Conservation (phyloP, 2,797 vertebrate species). For the Ctenochaetus hawaiiensis region DNA sequence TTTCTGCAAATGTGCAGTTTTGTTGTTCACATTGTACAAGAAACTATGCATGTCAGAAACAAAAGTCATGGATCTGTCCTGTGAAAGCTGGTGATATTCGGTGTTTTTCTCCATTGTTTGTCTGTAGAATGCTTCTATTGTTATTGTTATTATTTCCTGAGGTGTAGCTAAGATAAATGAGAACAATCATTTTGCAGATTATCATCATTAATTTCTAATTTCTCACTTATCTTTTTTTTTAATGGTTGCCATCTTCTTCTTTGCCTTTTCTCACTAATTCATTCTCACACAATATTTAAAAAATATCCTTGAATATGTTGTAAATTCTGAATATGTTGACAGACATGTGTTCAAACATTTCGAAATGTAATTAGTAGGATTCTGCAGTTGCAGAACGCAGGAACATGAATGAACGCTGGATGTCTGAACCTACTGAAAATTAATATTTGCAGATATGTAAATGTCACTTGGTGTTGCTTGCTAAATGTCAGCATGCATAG, state of each 20-base stretch:
- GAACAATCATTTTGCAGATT: constrained; percentile 1
- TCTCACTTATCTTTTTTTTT: neutral
- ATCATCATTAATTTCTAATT: neutral
- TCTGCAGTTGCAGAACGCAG: neutral
- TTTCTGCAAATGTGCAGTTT: neutral
- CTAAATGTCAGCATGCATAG: constrained; percentile 52
- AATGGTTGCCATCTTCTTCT: neutral
- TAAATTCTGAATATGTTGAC: neutral
- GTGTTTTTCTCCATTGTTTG: neutral
- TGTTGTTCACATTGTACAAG: neutral
- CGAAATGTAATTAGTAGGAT: neutral
- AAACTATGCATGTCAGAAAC: neutral
- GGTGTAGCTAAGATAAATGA: constrained; percentile 4
- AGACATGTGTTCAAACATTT: neutral
- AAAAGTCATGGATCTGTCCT: neutral
- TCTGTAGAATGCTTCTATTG: neutral
- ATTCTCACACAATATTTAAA: neutral
- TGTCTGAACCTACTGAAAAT: constrained; percentile 16
- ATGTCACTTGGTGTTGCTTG: constrained; percentile 32
- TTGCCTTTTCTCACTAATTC: neutral
- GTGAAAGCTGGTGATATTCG: neutral
- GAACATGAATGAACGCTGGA: constrained; percentile 16
- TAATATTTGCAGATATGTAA: constrained; percentile 52
- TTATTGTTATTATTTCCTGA: constrained; percentile 6
- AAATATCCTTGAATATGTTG: neutral